phyloP scores from a whole-genome alignment of 1,140 invertebrate species.

The Trichonephila inaurata region DNA sequence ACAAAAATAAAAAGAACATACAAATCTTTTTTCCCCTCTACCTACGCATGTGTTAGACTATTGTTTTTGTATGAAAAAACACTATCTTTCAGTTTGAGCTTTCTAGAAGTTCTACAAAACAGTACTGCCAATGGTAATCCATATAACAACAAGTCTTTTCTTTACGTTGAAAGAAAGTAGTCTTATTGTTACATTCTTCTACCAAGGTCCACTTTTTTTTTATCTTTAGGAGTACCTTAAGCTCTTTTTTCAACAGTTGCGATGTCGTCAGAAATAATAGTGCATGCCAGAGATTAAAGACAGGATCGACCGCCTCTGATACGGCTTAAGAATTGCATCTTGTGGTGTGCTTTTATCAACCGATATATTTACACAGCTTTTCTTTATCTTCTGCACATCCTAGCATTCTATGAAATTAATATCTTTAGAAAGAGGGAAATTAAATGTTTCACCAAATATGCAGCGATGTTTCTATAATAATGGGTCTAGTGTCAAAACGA shows the following conservation, averaged over 20 bases:
- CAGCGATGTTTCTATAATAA: too few species aligned
- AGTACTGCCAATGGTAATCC: neutral
- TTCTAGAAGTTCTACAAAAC: neutral
- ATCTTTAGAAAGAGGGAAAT: too few species aligned
- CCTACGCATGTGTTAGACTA: neutral
- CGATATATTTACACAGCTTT: neutral
- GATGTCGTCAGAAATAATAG: conserved; percentile 3
- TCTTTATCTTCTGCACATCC: neutral
- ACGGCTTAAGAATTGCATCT: conserved; percentile 12
- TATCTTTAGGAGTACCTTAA: neutral
- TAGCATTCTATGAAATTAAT: too few species aligned
- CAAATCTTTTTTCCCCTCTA: neutral
- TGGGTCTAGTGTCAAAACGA: too few species aligned
- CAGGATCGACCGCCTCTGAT: conserved; percentile 24
- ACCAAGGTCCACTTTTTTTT: neutral
- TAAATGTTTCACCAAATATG: too few species aligned
- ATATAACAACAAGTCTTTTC: conserved; percentile 24
- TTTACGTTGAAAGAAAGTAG: conserved; percentile 30
- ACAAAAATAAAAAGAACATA: neutral
- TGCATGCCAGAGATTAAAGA: conserved; percentile 26
- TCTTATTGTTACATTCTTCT: conserved; percentile 31
- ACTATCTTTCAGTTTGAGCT: neutral
- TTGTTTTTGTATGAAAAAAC: neutral
- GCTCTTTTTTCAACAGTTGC: neutral
- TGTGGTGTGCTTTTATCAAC: conserved; percentile 1